Evolutionary conservation across 1,140 invertebrate genomes (phyloP), one percentile per base, ranked within the genome.

Genomic region (Drosophila obscura): DNA sequence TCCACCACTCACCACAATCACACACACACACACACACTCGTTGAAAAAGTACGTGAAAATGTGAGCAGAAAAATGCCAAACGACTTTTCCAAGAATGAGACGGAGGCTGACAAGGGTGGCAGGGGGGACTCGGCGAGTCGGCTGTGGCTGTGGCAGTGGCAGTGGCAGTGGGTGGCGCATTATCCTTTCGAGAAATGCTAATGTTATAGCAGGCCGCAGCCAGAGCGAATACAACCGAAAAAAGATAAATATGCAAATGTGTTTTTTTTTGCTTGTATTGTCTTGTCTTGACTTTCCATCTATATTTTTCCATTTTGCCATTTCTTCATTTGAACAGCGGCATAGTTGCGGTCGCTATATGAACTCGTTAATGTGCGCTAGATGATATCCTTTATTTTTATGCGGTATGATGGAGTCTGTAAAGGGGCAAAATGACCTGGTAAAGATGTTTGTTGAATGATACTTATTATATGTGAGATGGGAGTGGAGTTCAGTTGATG

Each of bases 181-280:
- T 87, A 87, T 88, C 78, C 82, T 82, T 87, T 87, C 48, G 28
- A 69, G 49, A 76, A 87, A 87, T 87, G 82, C 83, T 82, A 87
- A 87, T 87, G 82, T 78, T 81, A 77, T 65, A 69, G 75, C 65
- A 44, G 56, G 22, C 19, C 19, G 19, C 49, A 24, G 67, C 56
- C 9, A 63, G 31, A 55, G 16, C 41, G 28, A 66, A 68, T 62
- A 76, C 67, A 75, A 77, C 77, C 82, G 51, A 85, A 85, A 85
- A 78, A 61, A 82, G 64, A 88, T 80, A 88, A 88, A 88, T 89
- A 88, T 88, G 83, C 76, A 88, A 88, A 88, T 87, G 72, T 77
- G 83, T 49, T 73, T 77, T 75, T 57, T 77, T 75, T 62, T 59
- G 45, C 43, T 24, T 39, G 26, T 2, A 9, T 24, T 57, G 35